Base-by-base conservation (phyloP, 2,113 vertebrate genomes). In the Ammodytes marinus region DNA sequence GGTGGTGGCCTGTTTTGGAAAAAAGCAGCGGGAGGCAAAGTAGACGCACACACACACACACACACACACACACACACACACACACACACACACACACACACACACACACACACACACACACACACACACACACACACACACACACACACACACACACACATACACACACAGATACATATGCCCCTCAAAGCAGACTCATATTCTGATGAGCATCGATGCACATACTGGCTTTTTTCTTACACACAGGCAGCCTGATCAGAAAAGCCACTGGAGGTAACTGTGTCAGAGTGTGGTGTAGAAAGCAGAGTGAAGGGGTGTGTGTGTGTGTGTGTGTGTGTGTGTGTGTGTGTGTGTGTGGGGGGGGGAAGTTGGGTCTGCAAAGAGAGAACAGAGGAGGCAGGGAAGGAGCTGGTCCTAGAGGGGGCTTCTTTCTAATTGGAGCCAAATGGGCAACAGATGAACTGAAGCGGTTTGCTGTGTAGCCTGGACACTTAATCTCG, bases 371-470 rank as follows among this genome's bases (percentile, higher is more conserved):
- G 59, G 27, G 15, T 69, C 60, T 54, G 61, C 49, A 70, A 65
- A 80, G 74, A 65, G 68, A 81, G 71, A 87, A 74, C 86, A 77
- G 84, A 71, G 69, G 80, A 59, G 75, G 73, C n/a, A 83, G 40
- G 37, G 80, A 71, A 52, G 76, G 54, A 91, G 85, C 82, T 80
- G 67, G 80, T 86, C 77, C 80, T 71, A 19, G 87, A 87, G 89
- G 90, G 88, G 82, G 83, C 75, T 87, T 69, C 66, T 75, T 81
- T 78, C 71, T 94, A 91, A 94, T 92, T 90, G 86, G 80, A 90
- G 85, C 91, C 91, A 94, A 91, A 92, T 93, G 88, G 81, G 73
- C 88, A 84, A 79, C 88, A 91, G 85, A 94, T 90, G 86, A 90
- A 86, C 70, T 73, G 69, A 84, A 87, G 83, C 83, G 78, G 73